phyloP scores from a whole-genome alignment of 2,888 invertebrate genomes.

The Geophilus truncorum region DNA sequence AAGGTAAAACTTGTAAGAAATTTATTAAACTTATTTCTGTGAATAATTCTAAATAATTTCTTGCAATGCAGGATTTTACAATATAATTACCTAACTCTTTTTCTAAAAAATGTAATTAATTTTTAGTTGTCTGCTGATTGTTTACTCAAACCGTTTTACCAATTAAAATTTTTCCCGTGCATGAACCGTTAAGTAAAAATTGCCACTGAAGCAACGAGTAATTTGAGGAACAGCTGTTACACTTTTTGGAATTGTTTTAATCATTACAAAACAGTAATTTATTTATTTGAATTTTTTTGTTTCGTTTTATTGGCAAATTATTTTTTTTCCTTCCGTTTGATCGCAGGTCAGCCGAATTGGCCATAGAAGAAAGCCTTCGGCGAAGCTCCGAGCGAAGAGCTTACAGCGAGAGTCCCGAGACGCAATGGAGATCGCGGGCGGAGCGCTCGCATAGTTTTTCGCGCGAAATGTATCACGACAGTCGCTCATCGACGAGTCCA shows the following conservation, averaged over 20 bases:
- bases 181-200: too few species aligned
- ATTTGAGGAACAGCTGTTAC: too few species aligned
- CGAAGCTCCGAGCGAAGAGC: neutral
- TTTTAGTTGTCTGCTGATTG: too few species aligned
- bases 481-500: constrained; percentile 21
- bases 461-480: constrained; percentile 11
- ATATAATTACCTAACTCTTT: too few species aligned
- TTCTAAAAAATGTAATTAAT: too few species aligned
- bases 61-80: too few species aligned
- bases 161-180: neutral
- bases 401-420: constrained; percentile 30
- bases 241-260: neutral
- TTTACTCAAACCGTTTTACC: too few species aligned
- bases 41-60: too few species aligned
- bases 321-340: neutral
- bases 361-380: neutral
- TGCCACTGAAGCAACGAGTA: too few species aligned
- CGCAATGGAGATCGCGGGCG: constrained; percentile 4
- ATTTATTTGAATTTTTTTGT: neutral
- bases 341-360: constrained; percentile 1
- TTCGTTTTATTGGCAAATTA: neutral
- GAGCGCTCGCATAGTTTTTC: constrained; percentile 32
- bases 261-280: neutral
- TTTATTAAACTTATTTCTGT: too few species aligned
- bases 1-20: neutral